Percentiles rank a stretch among this genome's conserved stretches.
These are phyloP conservation scores for Octonoba sinensis DNA, from an alignment of 2,888 invertebrate species.

Conservation along the genomic window DNA sequence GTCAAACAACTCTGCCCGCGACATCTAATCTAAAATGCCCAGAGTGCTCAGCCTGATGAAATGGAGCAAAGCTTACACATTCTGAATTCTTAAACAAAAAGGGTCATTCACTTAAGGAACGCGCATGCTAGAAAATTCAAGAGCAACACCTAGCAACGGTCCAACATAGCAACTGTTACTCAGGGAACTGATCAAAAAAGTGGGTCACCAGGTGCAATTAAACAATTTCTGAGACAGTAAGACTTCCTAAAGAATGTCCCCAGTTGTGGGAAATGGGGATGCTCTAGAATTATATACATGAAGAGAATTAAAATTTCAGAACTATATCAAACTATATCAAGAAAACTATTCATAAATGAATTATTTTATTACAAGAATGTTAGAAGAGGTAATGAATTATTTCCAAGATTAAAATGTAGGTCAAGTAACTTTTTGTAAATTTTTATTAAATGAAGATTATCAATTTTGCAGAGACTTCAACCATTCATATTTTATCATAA, in stretches of 20 bases:
- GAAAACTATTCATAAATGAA: too few relatives aligned
- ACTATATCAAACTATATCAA: neutral
- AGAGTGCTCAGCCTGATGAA: conserved; percentile 45
- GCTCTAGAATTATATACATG: neutral
- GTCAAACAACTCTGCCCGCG: conserved; percentile 42
- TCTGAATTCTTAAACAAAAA: conserved; percentile 64
- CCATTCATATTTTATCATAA: too few relatives aligned
- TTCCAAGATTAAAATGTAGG: too few relatives aligned
- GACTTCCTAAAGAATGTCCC: conserved; percentile 49
- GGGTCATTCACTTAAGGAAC: conserved; percentile 65
- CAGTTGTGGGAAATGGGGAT: neutral
- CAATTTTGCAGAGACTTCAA: too few relatives aligned
- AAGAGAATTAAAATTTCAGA: neutral
- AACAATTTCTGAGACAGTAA: conserved; percentile 52
- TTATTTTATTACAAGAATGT: too few relatives aligned
- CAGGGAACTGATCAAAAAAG: conserved; percentile 41
- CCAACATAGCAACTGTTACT: conserved; percentile 61
- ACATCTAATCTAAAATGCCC: conserved; percentile 54
- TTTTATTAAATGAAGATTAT: too few relatives aligned
- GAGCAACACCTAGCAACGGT: conserved; percentile 64
- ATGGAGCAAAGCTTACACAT: conserved; percentile 62
- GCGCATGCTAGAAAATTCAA: conserved; percentile 58
- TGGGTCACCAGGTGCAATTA: conserved; percentile 63
- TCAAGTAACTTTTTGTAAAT: too few relatives aligned
- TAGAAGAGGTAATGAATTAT: too few relatives aligned